A percentile compares a stretch with the other conserved stretches of the same genome.
phyloP scores from a whole-genome alignment of 2,888 invertebrate genomes.

The Megalurothrips usitatus region DNA sequence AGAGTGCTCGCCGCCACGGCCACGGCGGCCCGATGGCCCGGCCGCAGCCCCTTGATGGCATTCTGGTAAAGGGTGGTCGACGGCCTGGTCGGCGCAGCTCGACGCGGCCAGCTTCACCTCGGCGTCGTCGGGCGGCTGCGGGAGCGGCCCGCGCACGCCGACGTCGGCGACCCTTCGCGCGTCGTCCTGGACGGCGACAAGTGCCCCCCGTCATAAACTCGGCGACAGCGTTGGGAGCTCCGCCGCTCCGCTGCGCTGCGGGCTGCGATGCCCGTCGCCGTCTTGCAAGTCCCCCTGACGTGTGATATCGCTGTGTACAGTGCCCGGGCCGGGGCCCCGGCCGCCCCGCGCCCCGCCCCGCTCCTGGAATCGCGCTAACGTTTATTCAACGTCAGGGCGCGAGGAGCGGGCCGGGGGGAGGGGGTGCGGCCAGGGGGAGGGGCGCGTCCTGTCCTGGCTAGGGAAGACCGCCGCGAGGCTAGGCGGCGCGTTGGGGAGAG shows the following conservation, averaged over 20 bases:
- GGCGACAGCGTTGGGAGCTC: background rate
- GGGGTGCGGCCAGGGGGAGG: background rate
- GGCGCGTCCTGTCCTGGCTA: background rate
- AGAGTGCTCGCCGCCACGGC: background rate
- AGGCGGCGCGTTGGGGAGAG: background rate
- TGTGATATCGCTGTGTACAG: too few relatives aligned
- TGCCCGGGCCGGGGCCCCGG: too few relatives aligned
- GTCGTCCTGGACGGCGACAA: background rate
- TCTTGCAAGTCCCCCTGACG: too few relatives aligned
- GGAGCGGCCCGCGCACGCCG: background rate
- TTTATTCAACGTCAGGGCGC: constrained; percentile 18
- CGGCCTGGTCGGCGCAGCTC: background rate
- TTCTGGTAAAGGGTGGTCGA: background rate
- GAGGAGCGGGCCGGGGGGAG: background rate
- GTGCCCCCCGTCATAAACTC: too few relatives aligned
- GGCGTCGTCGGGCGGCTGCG: background rate
- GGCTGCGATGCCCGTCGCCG: too few relatives aligned
- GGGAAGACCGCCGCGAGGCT: background rate
- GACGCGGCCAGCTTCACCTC: background rate
- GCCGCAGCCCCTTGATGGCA: background rate
- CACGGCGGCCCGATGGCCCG: background rate
- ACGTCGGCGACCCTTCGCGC: background rate
- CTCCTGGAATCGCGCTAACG: constrained; percentile 17
- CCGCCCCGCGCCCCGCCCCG: background rate
- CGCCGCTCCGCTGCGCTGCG: too few relatives aligned